Base-by-base conservation (phyloP, 1,140 invertebrate species). In the Drosophila sucinea region DNA sequence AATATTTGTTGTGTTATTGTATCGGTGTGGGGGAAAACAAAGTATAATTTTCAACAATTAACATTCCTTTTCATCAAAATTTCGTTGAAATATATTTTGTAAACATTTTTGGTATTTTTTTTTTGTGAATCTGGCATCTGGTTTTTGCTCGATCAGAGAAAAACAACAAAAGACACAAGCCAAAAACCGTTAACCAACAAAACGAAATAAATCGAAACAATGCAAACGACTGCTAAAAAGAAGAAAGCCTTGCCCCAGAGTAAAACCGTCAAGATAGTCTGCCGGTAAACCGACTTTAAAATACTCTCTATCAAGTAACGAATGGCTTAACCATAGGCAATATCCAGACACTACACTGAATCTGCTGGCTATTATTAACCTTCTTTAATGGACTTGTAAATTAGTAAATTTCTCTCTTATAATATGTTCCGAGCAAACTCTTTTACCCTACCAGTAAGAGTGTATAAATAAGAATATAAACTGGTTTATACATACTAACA, bases 1-100 rank as follows among this genome's bases (percentile, higher is more conserved):
- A 44, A 40, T 33, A 75, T 67, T 74, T 74, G 60, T 73, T 57
- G 30, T 30, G 4, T 30, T 38, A 3, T 2, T 10, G 10, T 38
- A 3, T 0, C 17, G 10, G 10, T 11, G 10, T 3, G 35, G 35
- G 35, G 35, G 60, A 40, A 51, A 33, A 40, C 47, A 60, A 32
- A 60, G 60, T 56, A 62, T 51, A 51, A 51, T 51, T 51, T 27
- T 27, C 23, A 62, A 55, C 73, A 68, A 76, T 76, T 76, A 69
- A 35, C 72, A 76, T 76, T 76, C 72, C 72, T 29, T 7, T 25
- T 60, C 17, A 27, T 17, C 17, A 17, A 32, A 58, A 32, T 35
- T 58, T 57, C 56, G 32, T 58, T 58, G 56, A 58, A 35, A 58
- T 38, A 58, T 56, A 32, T 58, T 33, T 33, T 25, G 30, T 51